Evolutionary conservation across 2,888 invertebrate species (phyloP).

Genomic region (Ophion ellenae): DNA sequence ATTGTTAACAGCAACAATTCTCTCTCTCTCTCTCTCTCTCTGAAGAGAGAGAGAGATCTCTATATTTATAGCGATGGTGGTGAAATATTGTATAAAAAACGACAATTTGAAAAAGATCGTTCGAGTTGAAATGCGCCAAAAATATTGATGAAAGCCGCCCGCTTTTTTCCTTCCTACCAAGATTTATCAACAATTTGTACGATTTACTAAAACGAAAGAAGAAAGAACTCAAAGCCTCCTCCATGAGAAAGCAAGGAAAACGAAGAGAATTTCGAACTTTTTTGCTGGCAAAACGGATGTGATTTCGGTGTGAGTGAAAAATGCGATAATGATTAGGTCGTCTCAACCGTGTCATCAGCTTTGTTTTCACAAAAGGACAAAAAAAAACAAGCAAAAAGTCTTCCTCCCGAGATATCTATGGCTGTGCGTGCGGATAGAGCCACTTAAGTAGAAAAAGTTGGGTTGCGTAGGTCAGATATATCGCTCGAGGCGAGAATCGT

Average conservation of each 20-base stretch:
- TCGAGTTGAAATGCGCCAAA: background rate
- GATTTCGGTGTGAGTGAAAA: background rate
- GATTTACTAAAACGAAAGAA: background rate
- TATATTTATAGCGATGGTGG: too few species aligned
- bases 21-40: too few species aligned
- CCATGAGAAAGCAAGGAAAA: background rate
- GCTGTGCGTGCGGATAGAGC: background rate
- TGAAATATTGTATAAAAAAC: background rate
- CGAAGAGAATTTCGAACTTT: background rate
- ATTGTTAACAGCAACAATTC: too few species aligned
- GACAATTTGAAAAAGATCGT: background rate
- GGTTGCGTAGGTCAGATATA: slow-evolving; percentile 16
- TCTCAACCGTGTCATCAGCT: background rate
- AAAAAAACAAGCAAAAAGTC: background rate
- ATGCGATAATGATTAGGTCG: background rate
- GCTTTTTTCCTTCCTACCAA: background rate
- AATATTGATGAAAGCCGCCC: background rate
- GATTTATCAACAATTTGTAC: slow-evolving; percentile 4
- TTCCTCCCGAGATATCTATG: slow-evolving; percentile 1
- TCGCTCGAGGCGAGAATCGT: slow-evolving; percentile 26
- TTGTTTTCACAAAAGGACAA: background rate
- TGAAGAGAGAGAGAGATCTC: too few species aligned
- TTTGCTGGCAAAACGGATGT: background rate
- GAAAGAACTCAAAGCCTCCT: background rate
- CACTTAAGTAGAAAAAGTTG: slow-evolving; percentile 10